Evolutionary conservation across 2,797 vertebrate genomes (phyloP).

Genomic region (Takifugu rubripes): DNA sequence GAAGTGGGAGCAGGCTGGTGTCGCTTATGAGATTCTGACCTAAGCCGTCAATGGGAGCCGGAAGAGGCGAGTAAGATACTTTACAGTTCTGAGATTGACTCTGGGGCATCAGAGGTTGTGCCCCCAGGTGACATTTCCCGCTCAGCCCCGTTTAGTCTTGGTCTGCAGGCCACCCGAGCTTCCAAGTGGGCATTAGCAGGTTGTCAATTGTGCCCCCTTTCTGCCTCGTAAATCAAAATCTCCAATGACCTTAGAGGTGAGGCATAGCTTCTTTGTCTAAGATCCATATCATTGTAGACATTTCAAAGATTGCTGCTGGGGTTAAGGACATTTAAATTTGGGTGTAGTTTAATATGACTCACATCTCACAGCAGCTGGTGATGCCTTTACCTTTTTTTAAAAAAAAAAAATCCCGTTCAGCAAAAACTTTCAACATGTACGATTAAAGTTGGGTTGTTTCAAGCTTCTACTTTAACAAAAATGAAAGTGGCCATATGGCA

Average conservation of each 20-base stretch:
- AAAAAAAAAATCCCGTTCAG: neutral
- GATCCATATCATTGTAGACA: slow-evolving; percentile 60
- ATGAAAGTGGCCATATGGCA: slow-evolving; percentile 57
- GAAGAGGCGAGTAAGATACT: slow-evolving; percentile 53
- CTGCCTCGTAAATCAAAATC: slow-evolving; percentile 63
- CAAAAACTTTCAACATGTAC: slow-evolving; percentile 14
- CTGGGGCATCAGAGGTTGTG: slow-evolving; percentile 63
- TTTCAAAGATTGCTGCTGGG: slow-evolving; percentile 43
- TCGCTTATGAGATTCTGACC: slow-evolving; percentile 38
- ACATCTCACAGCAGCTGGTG: slow-evolving; percentile 4
- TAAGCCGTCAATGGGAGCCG: slow-evolving; percentile 57
- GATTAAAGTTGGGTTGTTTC: slow-evolving; percentile 3
- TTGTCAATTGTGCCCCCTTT: slow-evolving; percentile 43
- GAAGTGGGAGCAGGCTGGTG: slow-evolving; percentile 33
- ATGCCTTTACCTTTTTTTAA: slow-evolving; percentile 17
- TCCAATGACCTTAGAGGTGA: slow-evolving; percentile 60
- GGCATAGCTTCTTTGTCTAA: slow-evolving; percentile 54
- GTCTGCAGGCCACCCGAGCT: slow-evolving; percentile 42
- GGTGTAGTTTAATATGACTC: slow-evolving; percentile 56
- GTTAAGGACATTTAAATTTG: slow-evolving; percentile 68
- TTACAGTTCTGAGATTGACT: slow-evolving; percentile 69
- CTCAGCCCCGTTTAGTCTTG: slow-evolving; percentile 51
- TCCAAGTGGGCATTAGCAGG: slow-evolving; percentile 61
- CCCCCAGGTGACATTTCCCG: slow-evolving; percentile 66
- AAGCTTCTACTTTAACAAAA: slow-evolving; percentile 34